phyloP scores from a whole-genome alignment of 1,140 invertebrate species.

The Bilobella aurantiaca region DNA sequence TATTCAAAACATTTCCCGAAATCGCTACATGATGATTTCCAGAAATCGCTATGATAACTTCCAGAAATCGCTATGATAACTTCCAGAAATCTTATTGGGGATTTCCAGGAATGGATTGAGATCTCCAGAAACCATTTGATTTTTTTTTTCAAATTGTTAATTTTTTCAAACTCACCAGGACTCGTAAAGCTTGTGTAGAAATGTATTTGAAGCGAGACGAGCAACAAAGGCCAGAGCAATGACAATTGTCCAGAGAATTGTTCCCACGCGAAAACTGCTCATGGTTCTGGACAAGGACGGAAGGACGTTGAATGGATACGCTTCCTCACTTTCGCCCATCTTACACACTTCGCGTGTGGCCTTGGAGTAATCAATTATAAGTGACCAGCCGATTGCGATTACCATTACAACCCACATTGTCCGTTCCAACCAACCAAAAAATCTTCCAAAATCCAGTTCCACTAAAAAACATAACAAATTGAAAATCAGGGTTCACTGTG shows the following conservation, averaged over 20 bases:
- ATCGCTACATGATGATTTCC: no score
- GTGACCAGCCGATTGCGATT: conserved; percentile 1
- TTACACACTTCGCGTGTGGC: conserved; percentile 8
- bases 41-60: no score
- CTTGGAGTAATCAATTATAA: background rate
- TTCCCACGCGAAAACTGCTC: conserved; percentile 13
- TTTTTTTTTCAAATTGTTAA: no score
- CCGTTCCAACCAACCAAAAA: conserved; percentile 13
- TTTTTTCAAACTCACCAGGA: conserved; percentile 3
- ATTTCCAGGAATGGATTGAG: no score
- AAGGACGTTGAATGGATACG: conserved; percentile 12
- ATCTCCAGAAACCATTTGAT: no score
- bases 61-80: no score
- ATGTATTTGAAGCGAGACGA: conserved; percentile 5
- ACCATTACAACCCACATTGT: conserved; percentile 10
- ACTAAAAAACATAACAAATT: conserved; percentile 2
- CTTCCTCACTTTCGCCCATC: background rate
- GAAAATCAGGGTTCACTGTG: no score
- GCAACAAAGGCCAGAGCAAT: conserved; percentile 13
- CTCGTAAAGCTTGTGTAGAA: conserved; percentile 11
- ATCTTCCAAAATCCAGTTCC: conserved; percentile 1
- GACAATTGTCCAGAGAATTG: conserved; percentile 5
- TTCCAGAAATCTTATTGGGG: no score
- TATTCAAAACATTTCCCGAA: no score
- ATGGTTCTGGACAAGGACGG: conserved; percentile 13